Percentiles rank a stretch among this genome's conserved stretches.
Conservation (phyloP, 1,140 invertebrate genomes). For the Formica exsecta region DNA sequence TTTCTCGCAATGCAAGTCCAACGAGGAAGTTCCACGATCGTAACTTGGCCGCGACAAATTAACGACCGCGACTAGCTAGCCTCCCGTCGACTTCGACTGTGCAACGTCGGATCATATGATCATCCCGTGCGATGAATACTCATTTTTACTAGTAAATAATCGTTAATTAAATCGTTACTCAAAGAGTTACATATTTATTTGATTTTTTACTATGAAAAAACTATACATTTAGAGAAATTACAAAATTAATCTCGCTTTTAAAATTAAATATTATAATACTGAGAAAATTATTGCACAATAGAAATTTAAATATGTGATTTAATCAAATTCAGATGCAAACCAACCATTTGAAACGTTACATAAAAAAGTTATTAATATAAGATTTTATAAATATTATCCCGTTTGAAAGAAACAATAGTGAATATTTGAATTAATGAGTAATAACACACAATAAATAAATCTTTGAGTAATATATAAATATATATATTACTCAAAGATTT, state of each 20-base stretch:
- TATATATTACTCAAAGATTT: too few species aligned
- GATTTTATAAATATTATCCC: background rate
- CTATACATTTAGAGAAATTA: background rate
- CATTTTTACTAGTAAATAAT: conserved; percentile 30
- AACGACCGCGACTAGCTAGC: conserved; percentile 38
- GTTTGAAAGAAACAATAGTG: too few species aligned
- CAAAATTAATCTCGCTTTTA: background rate
- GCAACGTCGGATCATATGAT: background rate
- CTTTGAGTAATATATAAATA: background rate
- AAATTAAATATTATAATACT: background rate
- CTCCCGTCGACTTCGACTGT: conserved; percentile 28
- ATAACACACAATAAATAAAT: too few species aligned
- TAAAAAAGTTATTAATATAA: background rate
- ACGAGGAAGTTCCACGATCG: conserved; percentile 65
- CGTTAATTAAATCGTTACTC: conserved; percentile 20
- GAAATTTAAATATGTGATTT: background rate
- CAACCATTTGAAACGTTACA: background rate
- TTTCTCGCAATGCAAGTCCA: conserved; percentile 49
- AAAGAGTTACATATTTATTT: background rate
- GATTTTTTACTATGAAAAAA: background rate
- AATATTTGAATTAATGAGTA: too few species aligned
- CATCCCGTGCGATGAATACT: conserved; percentile 24
- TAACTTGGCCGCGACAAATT: conserved; percentile 59
- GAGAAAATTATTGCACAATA: background rate
- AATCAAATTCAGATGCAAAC: background rate